Percentiles rank a stretch among this genome's conserved stretches.
Evolutionary conservation across 1,140 invertebrate species (phyloP).

Genomic region (Drosophila arawakana): DNA sequence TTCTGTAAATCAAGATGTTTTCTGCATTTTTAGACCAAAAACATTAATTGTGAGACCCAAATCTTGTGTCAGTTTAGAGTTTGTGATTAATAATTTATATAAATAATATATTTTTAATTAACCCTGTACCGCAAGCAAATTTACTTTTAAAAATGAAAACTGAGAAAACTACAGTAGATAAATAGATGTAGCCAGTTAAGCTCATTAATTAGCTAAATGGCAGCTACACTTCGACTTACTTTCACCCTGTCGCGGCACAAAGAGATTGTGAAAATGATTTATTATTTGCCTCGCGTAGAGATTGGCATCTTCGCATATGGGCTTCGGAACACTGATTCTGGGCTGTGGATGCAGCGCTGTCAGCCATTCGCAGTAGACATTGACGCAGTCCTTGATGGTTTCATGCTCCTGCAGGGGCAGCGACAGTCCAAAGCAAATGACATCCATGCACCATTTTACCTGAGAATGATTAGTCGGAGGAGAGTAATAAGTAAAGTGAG

Average conservation of each 20-base stretch:
- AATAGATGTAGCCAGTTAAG: too few relatives aligned
- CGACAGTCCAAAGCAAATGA: constrained; percentile 96
- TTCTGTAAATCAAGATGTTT: too few relatives aligned
- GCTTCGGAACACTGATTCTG: constrained; percentile 93
- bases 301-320: constrained; percentile 95
- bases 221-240: constrained; percentile 86
- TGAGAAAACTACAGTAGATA: too few relatives aligned
- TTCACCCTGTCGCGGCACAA: constrained; percentile 96
- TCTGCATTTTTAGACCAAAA: too few relatives aligned
- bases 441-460: constrained; percentile 85
- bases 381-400: constrained; percentile 97
- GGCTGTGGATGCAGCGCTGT: constrained; percentile 93
- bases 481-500: neutral
- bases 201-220: too few relatives aligned
- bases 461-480: constrained; percentile 4
- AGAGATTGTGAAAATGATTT: constrained; percentile 96
- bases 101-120: too few relatives aligned
- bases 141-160: too few relatives aligned
- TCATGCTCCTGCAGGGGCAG: constrained; percentile 96
- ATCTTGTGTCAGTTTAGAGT: too few relatives aligned
- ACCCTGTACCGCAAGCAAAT: too few relatives aligned
- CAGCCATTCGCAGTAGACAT: constrained; percentile 98
- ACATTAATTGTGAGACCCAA: too few relatives aligned
- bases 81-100: too few relatives aligned
- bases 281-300: constrained; percentile 96